Evolutionary conservation across 64 coral and sea anemone genomes (phyloP), one percentile per base, ranked within the genome.

Genomic region (Actinia tenebrosa): DNA sequence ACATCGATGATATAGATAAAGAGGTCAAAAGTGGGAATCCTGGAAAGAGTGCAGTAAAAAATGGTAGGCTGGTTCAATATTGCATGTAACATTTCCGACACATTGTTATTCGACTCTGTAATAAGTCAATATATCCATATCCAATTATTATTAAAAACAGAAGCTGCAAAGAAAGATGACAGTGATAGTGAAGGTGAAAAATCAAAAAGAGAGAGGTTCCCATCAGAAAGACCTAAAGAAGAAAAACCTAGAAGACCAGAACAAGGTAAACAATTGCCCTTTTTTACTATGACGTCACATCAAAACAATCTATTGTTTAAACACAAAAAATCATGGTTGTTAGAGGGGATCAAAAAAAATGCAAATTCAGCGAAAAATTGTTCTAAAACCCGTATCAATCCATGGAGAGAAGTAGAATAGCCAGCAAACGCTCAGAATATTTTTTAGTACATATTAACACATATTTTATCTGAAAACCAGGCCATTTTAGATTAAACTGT

Each of bases 1-100:
- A 98, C 30, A 22, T 98, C 17, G 95, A 98, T 52, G 95, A 98
- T 45, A 91, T 94, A 92, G 92, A 98, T 10, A 98, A 91, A 86
- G 92, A 98, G 64, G 94, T 94, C 58, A 94, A 98, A 85, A 83
- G 86, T 60, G 89, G 66, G 50, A 89, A 55, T 72, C 30, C 69
- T 30, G 69, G 25, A 75, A 75, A 75, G 42, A 75, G 27, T 75
- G 11, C 23, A 37, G 26, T 13, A 42, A 75, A 75, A 42, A 75
- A 75, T 42, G 26, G 26, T 75, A 75, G 8, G 26, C 3, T 66
- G 25, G 27, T 30, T 3, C 22, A 66, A 50, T 50, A 8, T 37
- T 37, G 30, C 30, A 37, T 37, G 30, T 37, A 37, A 37, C 30
- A 37, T 37, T 37, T 37, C 30, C 30, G 30, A 37, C 30, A 37